Evolutionary conservation across 2,113 vertebrate species (phyloP), one percentile per base, ranked within the genome.

Genomic region (Eretmochelys imbricata): DNA sequence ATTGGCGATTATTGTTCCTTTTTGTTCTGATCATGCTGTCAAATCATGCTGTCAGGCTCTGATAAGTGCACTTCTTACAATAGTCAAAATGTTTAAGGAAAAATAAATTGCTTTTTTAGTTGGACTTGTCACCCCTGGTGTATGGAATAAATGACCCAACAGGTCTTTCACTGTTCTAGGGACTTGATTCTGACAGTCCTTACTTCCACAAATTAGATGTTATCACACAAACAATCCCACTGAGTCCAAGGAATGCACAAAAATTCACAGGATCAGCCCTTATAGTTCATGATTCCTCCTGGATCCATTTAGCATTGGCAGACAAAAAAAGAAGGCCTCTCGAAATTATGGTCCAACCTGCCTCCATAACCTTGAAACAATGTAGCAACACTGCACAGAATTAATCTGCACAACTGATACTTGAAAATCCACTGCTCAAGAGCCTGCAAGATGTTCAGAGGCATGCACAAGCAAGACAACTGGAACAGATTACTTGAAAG

Each of bases 251-350:
- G 0, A 42, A 82, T 14, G 9, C 78, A n/a, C 25, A 8, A 3
- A 0, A 53, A 53, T 7, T 92, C 53, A 51, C 38, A 91, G 79
- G 59, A 76, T 62, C 9, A 89, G 76, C 38, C 0, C 0, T 9
- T 48, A 12, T 6, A n/a, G 25, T 6, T 35, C 87, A 22, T 65
- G 3, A 1, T 8, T 62, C 62, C 35, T 25, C 85, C 90, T 1
- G 11, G 75, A 24, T 0, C 57, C 29, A 0, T 38, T 10, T 50
- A 48, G 16, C 0, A 17, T 0, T 0, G 0, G 14, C 1, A 0
- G 80, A 12, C 69, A 31, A 49, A 82, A 85, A 38, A 59, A 25
- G 48, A 2, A 7, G 19, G 20, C 19, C n/a, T 42, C 20, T 24
- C 8, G 1, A 22, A 42, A 75, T 11, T 20, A 75, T 75, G 69